phyloP scores from a whole-genome alignment of 2,113 vertebrate genomes.

The Bucco capensis region DNA sequence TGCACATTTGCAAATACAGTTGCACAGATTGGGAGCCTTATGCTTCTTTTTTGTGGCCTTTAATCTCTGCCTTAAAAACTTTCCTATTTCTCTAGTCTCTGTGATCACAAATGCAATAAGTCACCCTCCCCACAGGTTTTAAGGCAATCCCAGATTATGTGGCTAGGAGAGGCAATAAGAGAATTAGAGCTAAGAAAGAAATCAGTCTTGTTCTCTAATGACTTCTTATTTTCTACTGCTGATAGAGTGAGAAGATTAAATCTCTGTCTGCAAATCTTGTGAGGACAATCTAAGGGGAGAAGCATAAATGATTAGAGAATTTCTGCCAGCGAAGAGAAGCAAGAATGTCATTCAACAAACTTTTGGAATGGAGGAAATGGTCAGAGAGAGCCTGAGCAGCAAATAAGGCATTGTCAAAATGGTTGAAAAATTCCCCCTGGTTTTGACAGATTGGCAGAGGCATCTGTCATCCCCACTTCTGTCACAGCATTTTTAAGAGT shows the following conservation, averaged over 20 bases:
- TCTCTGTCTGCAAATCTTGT: constrained; percentile 13
- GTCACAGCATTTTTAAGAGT: background rate
- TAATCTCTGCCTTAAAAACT: constrained; percentile 30
- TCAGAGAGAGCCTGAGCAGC: background rate
- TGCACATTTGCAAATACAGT: constrained; percentile 56
- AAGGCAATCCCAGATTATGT: constrained; percentile 30
- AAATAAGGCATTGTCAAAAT: background rate
- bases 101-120: constrained; percentile 34
- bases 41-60: constrained; percentile 45
- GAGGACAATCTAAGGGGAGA: background rate
- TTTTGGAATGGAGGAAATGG: background rate
- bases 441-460: constrained; percentile 39
- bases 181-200: constrained; percentile 46
- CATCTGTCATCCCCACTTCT: constrained; percentile 24
- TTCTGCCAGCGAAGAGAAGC: background rate
- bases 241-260: constrained; percentile 8
- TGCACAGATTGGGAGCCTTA: constrained; percentile 36
- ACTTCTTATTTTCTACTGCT: constrained; percentile 13
- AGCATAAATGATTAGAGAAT: background rate
- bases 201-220: constrained; percentile 46
- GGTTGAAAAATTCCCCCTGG: constrained; percentile 13
- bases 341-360: background rate
- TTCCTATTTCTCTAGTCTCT: background rate
- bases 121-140: constrained; percentile 12
- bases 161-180: constrained; percentile 27